Evolutionary conservation across 2,797 vertebrate genomes (phyloP), one percentile per base, ranked within the genome.

Genomic region (Manis crassicaudata): DNA sequence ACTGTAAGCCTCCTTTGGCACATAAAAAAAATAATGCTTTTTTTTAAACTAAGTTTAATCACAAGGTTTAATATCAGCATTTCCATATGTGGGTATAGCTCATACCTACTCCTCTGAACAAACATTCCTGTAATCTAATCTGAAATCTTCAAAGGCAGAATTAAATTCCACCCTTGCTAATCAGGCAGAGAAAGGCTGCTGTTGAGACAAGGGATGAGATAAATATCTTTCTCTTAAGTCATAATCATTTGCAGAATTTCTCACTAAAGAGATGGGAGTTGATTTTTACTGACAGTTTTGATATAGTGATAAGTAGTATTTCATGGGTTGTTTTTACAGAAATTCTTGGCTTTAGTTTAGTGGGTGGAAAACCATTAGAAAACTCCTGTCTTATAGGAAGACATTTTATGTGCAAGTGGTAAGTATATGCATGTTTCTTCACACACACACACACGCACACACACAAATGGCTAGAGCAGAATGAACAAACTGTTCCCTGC

Each of bases 31-130:
- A 89, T 72, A 90, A 97, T 94, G 60, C 70, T 5, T 85, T 81
- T 75, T 96, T 95, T 91, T 75, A 56, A 93, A 79, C 80, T 96
- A 81, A 92, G 90, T 94, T 96, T 94, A 98, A 95, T 97, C 90
- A 81, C 65, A 68, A 54, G 76, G 76, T 80, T 97, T 91, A 92
- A 81, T 68, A 96, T 9, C 72, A 82, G 32, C 37, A 96, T 97
- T 91, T 95, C 52, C 82, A 63, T 60, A 35, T 1, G 16, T 9
- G 80, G 37, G 62, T 96, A 46, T 25, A n/a, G 32, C 0, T 72
- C 18, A 23, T 75, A 73, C 35, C 23, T 29, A 43, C 46, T 82
- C 25, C 72, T 90, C 84, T 96, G 70, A 90, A 92, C 23, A 91
- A 88, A 68, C 5, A 56, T 82, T 85, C 94, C 25, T 92, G 65